These are phyloP conservation scores for Acleris emargana DNA, from an alignment of 2,888 invertebrate species.

Conservation along the genomic window DNA sequence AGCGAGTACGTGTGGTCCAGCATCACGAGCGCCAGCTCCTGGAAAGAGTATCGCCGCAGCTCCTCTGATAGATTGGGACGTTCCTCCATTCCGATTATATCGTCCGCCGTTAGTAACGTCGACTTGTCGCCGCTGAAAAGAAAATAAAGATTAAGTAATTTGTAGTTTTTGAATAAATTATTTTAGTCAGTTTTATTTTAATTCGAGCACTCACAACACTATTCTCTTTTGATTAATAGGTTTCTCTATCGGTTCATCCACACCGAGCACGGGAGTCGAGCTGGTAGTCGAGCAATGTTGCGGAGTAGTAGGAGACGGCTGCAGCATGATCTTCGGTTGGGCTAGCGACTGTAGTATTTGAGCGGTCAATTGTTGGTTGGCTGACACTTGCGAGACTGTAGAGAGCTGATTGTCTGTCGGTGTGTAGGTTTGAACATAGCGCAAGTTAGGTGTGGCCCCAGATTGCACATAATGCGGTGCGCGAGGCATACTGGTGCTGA, in stretches of 20 bases:
- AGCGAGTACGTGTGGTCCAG: conserved; percentile 79
- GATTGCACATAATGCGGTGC: conserved; percentile 79
- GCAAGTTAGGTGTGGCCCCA: conserved; percentile 72
- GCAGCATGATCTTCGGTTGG: conserved; percentile 73
- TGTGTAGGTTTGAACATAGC: conserved; percentile 75
- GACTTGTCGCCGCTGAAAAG: conserved; percentile 78
- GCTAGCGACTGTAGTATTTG: conserved; percentile 85
- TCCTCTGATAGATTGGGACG: conserved; percentile 77
- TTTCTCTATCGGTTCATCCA: conserved; percentile 64
- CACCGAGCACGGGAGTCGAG: background rate
- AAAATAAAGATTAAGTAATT: background rate
- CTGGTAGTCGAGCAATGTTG: background rate
- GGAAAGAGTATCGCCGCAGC: conserved; percentile 76
- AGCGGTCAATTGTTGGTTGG: conserved; percentile 85
- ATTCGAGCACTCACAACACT: conserved; percentile 70
- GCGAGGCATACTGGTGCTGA: conserved; percentile 69
- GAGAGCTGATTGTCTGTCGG: conserved; percentile 66
- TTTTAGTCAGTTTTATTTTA: background rate
- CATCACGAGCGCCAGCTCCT: conserved; percentile 75
- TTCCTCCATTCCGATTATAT: conserved; percentile 79
- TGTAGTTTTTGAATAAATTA: no score
- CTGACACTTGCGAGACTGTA: conserved; percentile 78
- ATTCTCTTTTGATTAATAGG: conserved; percentile 69
- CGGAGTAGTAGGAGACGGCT: conserved; percentile 42
- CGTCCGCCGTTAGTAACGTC: conserved; percentile 75